phyloP scores from a whole-genome alignment of 2,888 invertebrate genomes.

The Lymantria monacha region DNA sequence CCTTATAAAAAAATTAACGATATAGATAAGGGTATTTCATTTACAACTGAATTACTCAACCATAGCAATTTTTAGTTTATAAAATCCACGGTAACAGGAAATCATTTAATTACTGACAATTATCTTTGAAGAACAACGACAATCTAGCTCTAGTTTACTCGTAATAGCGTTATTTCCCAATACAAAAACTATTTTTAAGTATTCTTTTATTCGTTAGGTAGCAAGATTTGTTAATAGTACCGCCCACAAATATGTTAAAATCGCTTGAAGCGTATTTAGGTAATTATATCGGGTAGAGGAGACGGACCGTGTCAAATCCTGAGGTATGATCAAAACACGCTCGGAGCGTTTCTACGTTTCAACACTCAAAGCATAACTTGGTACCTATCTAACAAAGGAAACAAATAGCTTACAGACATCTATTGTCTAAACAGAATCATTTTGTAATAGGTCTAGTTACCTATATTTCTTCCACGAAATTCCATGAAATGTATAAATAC shows the following conservation, averaged over 20 bases:
- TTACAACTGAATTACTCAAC: background rate
- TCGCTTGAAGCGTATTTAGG: conserved; percentile 7
- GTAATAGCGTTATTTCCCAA: background rate
- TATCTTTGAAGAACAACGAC: background rate
- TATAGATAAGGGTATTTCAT: too few species aligned
- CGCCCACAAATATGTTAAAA: conserved; percentile 6
- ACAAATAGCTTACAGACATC: background rate
- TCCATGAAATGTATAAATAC: too few species aligned
- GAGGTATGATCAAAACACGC: conserved; percentile 1
- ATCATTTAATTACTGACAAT: background rate
- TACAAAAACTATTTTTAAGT: background rate
- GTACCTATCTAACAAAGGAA: background rate
- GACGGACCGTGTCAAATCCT: conserved; percentile 9
- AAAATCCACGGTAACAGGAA: too few species aligned
- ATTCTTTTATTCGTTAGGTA: background rate
- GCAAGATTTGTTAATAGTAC: conserved; percentile 1
- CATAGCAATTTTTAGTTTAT: background rate
- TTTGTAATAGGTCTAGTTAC: background rate
- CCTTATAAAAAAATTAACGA: too few species aligned
- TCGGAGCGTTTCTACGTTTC: background rate
- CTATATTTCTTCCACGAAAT: background rate
- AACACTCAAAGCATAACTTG: background rate
- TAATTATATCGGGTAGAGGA: conserved; percentile 6
- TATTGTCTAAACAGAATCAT: background rate
- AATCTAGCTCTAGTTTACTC: background rate